Evolutionary conservation across 2,888 invertebrate species (phyloP).

Genomic region (Chymomyza amoena): DNA sequence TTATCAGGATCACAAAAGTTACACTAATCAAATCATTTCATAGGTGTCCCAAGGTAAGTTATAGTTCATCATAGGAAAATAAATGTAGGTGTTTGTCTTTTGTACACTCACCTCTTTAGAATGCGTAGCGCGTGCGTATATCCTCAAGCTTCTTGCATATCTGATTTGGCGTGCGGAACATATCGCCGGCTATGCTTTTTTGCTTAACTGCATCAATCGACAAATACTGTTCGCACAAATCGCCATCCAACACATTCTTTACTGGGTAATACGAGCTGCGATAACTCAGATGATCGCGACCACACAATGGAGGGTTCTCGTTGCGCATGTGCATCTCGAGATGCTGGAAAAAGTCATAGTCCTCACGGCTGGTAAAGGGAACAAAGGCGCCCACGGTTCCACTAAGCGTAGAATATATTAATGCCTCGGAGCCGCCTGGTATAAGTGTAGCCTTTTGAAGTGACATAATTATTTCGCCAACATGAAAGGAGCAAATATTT

Average conservation of each 20-base stretch:
- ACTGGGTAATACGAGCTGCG: constrained; percentile 96
- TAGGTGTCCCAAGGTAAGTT: constrained; percentile 79
- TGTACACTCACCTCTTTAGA: constrained; percentile 81
- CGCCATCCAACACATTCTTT: constrained; percentile 98
- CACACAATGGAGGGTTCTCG: constrained; percentile 97
- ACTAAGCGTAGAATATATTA: constrained; percentile 97
- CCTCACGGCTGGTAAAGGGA: constrained; percentile 96
- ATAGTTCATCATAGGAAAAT: constrained; percentile 56
- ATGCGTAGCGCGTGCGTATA: constrained; percentile 98
- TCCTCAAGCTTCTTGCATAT: constrained; percentile 99
- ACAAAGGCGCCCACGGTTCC: constrained; percentile 96
- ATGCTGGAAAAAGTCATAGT: constrained; percentile 99
- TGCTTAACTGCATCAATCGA: constrained; percentile 96
- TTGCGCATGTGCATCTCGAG: constrained; percentile 99
- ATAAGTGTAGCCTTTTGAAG: constrained; percentile 96
- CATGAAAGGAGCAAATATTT: constrained; percentile 93
- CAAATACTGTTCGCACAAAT: constrained; percentile 99
- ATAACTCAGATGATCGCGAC: constrained; percentile 97
- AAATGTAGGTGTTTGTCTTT: neutral
- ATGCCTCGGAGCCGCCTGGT: constrained; percentile 97
- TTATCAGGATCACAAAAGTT: constrained; percentile 45
- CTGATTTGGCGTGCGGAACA: constrained; percentile 97
- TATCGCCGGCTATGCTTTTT: constrained; percentile 94
- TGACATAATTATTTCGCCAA: constrained; percentile 97
- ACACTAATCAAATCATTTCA: constrained; percentile 76